Evolutionary conservation across 2,888 invertebrate species (phyloP).

Genomic region (Deilephila elpenor): DNA sequence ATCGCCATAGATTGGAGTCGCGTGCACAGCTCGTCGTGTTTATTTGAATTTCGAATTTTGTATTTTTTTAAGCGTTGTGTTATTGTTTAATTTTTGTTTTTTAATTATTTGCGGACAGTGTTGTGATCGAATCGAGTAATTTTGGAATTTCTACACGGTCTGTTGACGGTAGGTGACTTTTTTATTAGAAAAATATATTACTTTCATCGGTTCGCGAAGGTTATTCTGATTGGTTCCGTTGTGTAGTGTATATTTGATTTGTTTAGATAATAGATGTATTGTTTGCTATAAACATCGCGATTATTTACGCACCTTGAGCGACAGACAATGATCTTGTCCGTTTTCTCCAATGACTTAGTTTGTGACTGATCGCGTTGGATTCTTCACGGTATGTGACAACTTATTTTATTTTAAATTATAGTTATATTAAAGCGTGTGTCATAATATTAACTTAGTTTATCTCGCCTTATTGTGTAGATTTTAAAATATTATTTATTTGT

Average conservation of each 20-base stretch:
- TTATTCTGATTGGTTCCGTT: not conserved
- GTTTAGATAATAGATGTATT: not conserved
- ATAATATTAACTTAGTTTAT: no score
- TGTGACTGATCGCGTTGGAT: not conserved
- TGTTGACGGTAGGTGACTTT: conserved; percentile 43
- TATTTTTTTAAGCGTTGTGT: conserved; percentile 39
- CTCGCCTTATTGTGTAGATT: no score
- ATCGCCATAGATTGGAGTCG: conserved; percentile 67
- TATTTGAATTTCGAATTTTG: conserved; percentile 45
- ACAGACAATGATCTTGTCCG: conserved; percentile 14
- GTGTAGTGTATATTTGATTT: not conserved
- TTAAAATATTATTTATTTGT: no score
- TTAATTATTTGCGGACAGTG: conserved; percentile 37
- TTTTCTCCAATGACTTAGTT: conserved; percentile 25
- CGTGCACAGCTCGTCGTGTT: conserved; percentile 53
- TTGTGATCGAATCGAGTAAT: conserved; percentile 39
- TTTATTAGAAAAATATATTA: conserved; percentile 20
- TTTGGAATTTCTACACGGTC: conserved; percentile 38
- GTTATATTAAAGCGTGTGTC: no score
- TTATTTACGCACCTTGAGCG: conserved; percentile 22
- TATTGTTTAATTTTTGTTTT: conserved; percentile 30
- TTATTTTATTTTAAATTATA: no score
- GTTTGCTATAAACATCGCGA: not conserved
- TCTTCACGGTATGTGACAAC: not conserved
- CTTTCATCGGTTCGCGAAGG: not conserved